Evolutionary conservation across 2,888 invertebrate species (phyloP).

Genomic region (Zygaena filipendulae): DNA sequence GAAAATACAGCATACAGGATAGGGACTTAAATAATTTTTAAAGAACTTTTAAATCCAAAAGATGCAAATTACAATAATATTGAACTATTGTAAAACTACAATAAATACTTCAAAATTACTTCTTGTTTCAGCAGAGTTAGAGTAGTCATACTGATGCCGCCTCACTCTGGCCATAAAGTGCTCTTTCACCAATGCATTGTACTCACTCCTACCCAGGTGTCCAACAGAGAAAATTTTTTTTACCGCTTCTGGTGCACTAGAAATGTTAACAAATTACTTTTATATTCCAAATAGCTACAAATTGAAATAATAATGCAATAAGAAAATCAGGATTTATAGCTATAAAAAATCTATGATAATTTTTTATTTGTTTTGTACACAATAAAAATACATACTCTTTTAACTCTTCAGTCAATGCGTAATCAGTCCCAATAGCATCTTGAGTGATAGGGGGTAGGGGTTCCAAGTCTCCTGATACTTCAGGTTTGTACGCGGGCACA

Average conservation of each 20-base stretch:
- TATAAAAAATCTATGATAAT: too few relatives aligned
- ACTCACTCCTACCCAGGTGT: slow-evolving; percentile 70
- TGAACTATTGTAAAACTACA: background rate
- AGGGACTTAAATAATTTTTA: too few relatives aligned
- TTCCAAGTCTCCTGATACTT: slow-evolving; percentile 77
- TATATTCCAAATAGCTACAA: background rate
- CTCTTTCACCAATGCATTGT: slow-evolving; percentile 53
- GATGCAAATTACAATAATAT: background rate
- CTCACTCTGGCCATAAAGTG: slow-evolving; percentile 71
- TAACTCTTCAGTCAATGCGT: slow-evolving; percentile 74
- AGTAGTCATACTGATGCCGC: slow-evolving; percentile 74
- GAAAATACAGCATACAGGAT: too few relatives aligned
- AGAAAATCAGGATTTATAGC: too few relatives aligned
- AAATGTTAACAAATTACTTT: background rate
- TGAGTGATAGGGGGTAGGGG: slow-evolving; percentile 64
- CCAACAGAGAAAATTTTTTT: slow-evolving; percentile 77
- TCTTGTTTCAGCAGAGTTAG: slow-evolving; percentile 74
- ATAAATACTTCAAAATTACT: slow-evolving; percentile 53
- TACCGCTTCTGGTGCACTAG: slow-evolving; percentile 78
- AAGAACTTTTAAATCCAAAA: background rate
- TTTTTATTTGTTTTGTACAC: too few relatives aligned
- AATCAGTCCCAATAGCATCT: slow-evolving; percentile 59
- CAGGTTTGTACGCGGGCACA: slow-evolving; percentile 71
- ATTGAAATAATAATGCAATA: background rate
- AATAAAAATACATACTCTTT: slow-evolving; percentile 74